A percentile compares a stretch with the other conserved stretches of the same genome.
Evolutionary conservation across 1,140 invertebrate genomes (phyloP).

Genomic region (Pentalonia nigronervosa): DNA sequence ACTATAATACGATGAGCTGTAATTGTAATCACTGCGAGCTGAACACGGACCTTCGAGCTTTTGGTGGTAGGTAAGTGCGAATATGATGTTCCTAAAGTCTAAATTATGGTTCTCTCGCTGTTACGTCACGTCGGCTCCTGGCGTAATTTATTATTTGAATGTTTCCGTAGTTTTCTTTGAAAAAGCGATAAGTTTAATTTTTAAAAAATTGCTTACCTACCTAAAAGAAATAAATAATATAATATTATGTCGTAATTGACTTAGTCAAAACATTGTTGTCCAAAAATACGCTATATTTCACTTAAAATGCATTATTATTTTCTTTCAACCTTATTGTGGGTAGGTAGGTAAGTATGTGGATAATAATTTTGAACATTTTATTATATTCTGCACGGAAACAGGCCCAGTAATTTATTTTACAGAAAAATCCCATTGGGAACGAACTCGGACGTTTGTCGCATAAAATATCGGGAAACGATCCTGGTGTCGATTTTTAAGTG

Average conservation of each 20-base stretch:
- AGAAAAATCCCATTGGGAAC: not conserved
- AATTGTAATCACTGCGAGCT: not conserved
- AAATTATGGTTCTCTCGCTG: not conserved
- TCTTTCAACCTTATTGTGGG: not conserved
- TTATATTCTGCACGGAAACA: not conserved
- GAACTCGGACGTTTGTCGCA: not conserved
- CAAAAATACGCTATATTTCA: not conserved
- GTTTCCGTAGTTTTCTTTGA: no score
- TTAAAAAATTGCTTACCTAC: not conserved
- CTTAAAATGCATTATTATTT: not conserved
- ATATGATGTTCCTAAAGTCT: not conserved
- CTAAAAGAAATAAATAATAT: no score
- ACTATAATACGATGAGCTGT: not conserved
- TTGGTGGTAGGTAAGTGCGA: not conserved
- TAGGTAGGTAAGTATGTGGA: not conserved
- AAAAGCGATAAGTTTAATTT: not conserved
- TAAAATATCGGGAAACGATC: not conserved
- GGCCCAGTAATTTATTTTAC: not conserved
- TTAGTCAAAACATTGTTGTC: not conserved
- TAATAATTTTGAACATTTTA: not conserved
- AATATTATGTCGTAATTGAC: no score
- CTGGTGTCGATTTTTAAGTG: not conserved
- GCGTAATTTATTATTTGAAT: no score
- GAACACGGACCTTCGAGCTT: not conserved
- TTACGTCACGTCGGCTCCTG: no score